These are phyloP conservation scores for Eleginops maclovinus DNA, from an alignment of 2,113 vertebrate species.

Conservation along the genomic window DNA sequence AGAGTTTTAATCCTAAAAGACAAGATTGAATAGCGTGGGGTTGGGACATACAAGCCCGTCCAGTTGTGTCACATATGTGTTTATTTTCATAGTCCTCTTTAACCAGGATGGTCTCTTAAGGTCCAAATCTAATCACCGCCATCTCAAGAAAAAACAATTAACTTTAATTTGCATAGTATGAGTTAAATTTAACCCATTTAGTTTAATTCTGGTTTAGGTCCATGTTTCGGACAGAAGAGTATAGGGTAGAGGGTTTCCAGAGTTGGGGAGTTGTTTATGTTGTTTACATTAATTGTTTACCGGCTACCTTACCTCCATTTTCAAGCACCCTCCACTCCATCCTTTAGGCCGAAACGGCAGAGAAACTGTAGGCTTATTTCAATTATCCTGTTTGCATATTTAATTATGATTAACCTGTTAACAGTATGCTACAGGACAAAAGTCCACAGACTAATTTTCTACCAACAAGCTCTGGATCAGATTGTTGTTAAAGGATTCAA, in stretches of 20 bases:
- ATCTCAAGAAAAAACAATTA: neutral
- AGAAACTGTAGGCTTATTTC: conserved; percentile 12
- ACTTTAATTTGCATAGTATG: neutral
- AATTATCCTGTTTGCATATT: conserved; percentile 25
- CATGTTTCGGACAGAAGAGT: neutral
- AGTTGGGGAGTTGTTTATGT: conserved; percentile 40
- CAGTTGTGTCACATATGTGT: conserved; percentile 10
- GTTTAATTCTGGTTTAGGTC: neutral
- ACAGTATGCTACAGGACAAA: conserved; percentile 29
- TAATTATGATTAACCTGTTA: conserved; percentile 44
- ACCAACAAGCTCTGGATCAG: conserved; percentile 9
- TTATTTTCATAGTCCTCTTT: neutral
- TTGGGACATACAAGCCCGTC: conserved; percentile 24
- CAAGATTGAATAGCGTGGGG: conserved; percentile 40
- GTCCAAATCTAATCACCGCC: neutral
- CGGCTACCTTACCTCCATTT: conserved; percentile 29
- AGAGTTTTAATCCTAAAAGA: conserved; percentile 2
- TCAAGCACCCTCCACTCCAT: neutral
- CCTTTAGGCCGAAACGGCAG: conserved; percentile 46
- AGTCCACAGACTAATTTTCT: conserved; percentile 15
- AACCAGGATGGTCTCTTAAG: neutral
- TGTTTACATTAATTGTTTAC: conserved; percentile 46
- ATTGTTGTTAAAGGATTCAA: conserved; percentile 16
- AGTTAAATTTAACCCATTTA: neutral
- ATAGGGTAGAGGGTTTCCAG: neutral